phyloP scores from a whole-genome alignment of 2,888 invertebrate species.

The Cosmia trapezina region DNA sequence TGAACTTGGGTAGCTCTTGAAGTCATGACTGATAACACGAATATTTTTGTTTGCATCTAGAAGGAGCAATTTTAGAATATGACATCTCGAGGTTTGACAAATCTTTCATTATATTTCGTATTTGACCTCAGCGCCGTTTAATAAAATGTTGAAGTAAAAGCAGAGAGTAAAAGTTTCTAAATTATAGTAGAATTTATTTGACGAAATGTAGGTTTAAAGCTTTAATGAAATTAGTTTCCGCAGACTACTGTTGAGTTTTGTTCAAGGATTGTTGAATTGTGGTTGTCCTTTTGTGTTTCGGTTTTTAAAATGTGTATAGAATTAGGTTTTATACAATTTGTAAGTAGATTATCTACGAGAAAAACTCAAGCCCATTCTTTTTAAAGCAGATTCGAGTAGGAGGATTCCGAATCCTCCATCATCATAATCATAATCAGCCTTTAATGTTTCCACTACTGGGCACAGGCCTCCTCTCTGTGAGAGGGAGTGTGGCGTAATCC shows the following conservation, averaged over 20 bases:
- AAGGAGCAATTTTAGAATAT: conserved; percentile 68
- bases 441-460: no score
- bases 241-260: conserved; percentile 60
- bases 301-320: conserved; percentile 4
- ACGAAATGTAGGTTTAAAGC: conserved; percentile 61
- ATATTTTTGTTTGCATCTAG: conserved; percentile 69
- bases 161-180: conserved; percentile 58
- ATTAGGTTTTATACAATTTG: conserved; percentile 8
- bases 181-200: conserved; percentile 63
- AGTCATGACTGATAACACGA: conserved; percentile 51
- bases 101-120: conserved; percentile 56
- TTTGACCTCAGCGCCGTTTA: conserved; percentile 46
- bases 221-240: conserved; percentile 68
- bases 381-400: not conserved
- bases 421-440: no score
- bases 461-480: no score
- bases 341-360: not conserved
- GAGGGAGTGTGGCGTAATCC: no score
- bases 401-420: not conserved
- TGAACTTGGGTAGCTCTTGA: conserved; percentile 42
- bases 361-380: not conserved
- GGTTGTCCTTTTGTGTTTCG: conserved; percentile 4
- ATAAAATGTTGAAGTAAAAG: conserved; percentile 54
- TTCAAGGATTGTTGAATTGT: conserved; percentile 42
- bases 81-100: conserved; percentile 62